phyloP scores from a whole-genome alignment of 2,888 invertebrate species.

The Cryptus viduatorius region DNA sequence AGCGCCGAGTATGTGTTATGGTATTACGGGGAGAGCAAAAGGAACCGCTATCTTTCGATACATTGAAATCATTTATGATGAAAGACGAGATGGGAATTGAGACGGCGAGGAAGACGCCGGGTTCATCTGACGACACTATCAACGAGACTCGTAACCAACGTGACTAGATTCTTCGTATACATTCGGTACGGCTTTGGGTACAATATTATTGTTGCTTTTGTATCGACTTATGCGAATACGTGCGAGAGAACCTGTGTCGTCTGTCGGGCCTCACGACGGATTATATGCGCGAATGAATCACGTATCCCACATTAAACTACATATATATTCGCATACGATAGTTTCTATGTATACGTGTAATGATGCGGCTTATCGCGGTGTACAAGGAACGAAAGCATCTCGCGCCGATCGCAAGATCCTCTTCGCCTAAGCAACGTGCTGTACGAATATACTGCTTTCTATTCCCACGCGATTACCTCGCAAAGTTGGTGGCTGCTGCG shows the following conservation, averaged over 20 bases:
- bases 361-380: neutral
- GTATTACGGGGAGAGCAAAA: conserved; percentile 7
- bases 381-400: conserved; percentile 46
- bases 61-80: conserved; percentile 59
- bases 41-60: conserved; percentile 63
- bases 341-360: neutral
- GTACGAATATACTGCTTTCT: conserved; percentile 75
- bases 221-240: conserved; percentile 24
- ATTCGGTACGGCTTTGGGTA: conserved; percentile 1
- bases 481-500: conserved; percentile 57
- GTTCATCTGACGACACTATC: conserved; percentile 28
- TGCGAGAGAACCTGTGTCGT: conserved; percentile 47
- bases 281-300: conserved; percentile 58
- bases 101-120: conserved; percentile 2
- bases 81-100: conserved; percentile 49
- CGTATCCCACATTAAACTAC: conserved; percentile 57
- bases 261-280: conserved; percentile 8
- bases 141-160: neutral
- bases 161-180: neutral
- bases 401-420: conserved; percentile 33
- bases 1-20: neutral
- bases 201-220: neutral
- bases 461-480: conserved; percentile 78
- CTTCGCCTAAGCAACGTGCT: conserved; percentile 50
- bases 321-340: neutral